Evolutionary conservation across 2,888 invertebrate species (phyloP), one percentile per base, ranked within the genome.

Genomic region (Endotricha flammealis): DNA sequence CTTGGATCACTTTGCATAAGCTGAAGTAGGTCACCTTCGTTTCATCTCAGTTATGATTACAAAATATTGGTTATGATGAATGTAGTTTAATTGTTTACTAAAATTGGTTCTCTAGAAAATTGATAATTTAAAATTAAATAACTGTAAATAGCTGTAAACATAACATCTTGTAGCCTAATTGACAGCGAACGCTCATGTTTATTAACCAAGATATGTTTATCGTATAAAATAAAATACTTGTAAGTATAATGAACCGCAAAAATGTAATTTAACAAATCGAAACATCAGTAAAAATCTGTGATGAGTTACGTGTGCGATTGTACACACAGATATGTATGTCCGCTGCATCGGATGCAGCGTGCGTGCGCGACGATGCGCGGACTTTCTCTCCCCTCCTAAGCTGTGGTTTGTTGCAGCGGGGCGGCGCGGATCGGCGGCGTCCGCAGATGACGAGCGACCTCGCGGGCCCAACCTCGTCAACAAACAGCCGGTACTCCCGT

Each of bases 401-500:
- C 60, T 49, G 45, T 44, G 50, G 51, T 52, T 46, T 72, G 53
- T 76, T 74, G 66, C 83, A 81, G 85, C 76, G 69, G 71, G 72
- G 63, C 74, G 82, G 59, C 79, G 83, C 65, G 78, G 76, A 62
- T 79, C 79, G 30, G 66, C 69, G 60, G 67, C 72, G 43, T 71
- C 64, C 48, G 65, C 83, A 78, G 83, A 87, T 67, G 88, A 88
- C 65, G 88, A 87, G 58, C 70, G 83, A 53, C 87, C 80, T 65
- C 82, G 86, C 59, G 89, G 88, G 50, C 75, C 76, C 59, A 91
- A 92, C 88, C 89, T 93, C 82, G 92, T 94, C 64, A 94, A 93
- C 87, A 94, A 93, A 80, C 95, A 95, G 76, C 90, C 95, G 70
- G 95, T 91, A 53, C 87, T 95, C 52, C 95, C 96, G 48, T 96